Percentiles rank a stretch among this genome's conserved stretches.
These are phyloP conservation scores for Automeris io DNA, from an alignment of 2,888 invertebrate genomes.

Conservation along the genomic window DNA sequence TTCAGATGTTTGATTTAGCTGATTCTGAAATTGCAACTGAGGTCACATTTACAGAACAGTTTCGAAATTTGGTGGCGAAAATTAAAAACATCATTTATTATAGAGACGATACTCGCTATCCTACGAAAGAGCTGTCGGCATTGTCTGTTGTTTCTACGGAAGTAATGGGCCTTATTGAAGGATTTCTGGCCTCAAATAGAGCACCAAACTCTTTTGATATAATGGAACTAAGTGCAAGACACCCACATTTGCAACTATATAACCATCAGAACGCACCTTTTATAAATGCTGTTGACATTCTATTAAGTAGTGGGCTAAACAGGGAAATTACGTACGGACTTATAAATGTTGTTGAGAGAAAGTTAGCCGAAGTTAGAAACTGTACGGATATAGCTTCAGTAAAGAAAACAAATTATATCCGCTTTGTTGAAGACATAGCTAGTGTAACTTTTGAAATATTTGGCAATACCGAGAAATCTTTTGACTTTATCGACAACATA, in stretches of 20 bases:
- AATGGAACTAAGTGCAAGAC: constrained; percentile 59
- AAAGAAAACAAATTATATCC: constrained; percentile 66
- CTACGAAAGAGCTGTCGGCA: constrained; percentile 73
- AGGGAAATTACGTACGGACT: constrained; percentile 70
- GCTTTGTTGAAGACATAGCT: constrained; percentile 67
- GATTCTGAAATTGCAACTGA: constrained; percentile 80
- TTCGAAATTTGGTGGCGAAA: constrained; percentile 71
- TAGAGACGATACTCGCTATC: constrained; percentile 57
- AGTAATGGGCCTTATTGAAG: constrained; percentile 78
- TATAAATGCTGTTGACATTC: constrained; percentile 67
- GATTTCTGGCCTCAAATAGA: constrained; percentile 72
- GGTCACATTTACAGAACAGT: constrained; percentile 82
- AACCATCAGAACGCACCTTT: constrained; percentile 69
- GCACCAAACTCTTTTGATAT: constrained; percentile 69
- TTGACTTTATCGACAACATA: constrained; percentile 60
- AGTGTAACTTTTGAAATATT: constrained; percentile 70
- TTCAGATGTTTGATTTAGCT: constrained; percentile 83
- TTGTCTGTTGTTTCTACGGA: constrained; percentile 78
- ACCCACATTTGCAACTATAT: constrained; percentile 66
- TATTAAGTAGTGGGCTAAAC: constrained; percentile 66
- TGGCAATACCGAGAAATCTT: constrained; percentile 64
- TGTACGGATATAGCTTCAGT: constrained; percentile 59
- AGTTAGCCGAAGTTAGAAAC: constrained; percentile 63
- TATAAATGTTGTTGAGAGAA: constrained; percentile 68
- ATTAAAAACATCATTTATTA: constrained; percentile 69